phyloP scores from a whole-genome alignment of 2,113 vertebrate species.

The Antechinus stuartii region DNA sequence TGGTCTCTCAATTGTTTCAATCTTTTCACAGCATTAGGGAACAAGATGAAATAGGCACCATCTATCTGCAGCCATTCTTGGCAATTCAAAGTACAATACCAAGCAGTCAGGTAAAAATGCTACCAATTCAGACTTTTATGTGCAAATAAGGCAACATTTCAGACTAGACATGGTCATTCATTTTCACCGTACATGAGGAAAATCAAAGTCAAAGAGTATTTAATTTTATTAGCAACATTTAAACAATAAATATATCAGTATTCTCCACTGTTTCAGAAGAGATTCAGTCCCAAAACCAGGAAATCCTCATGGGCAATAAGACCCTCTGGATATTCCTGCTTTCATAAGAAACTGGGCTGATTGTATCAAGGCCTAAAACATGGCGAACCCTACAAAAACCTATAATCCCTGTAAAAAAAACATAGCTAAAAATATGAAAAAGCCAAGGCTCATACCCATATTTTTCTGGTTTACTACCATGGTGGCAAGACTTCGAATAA shows the following conservation, averaged over 20 bases:
- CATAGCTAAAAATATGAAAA: not conserved
- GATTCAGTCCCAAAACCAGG: not conserved
- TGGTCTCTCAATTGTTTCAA: not conserved
- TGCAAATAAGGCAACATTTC: constrained; percentile 34
- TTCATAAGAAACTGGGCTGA: not conserved
- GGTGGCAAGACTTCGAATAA: not conserved
- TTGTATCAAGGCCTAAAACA: not conserved
- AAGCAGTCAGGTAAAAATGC: constrained; percentile 53
- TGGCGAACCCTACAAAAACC: not conserved
- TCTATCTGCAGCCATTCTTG: constrained; percentile 25
- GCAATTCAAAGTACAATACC: constrained; percentile 51
- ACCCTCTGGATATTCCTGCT: not conserved
- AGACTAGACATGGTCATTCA: constrained; percentile 46
- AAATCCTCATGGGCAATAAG: not conserved
- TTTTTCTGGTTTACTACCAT: not conserved
- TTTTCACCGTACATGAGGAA: constrained; percentile 22
- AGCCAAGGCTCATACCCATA: not conserved
- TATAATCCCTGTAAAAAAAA: not conserved
- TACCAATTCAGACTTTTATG: constrained; percentile 41
- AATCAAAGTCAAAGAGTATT: constrained; percentile 26
- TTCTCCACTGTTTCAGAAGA: not conserved
- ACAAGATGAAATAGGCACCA: constrained; percentile 22
- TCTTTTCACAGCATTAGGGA: not conserved
- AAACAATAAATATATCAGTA: not conserved
- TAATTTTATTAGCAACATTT: constrained; percentile 38